Conservation (phyloP, 2,888 invertebrate species). For the Gasteruption jaculator region DNA sequence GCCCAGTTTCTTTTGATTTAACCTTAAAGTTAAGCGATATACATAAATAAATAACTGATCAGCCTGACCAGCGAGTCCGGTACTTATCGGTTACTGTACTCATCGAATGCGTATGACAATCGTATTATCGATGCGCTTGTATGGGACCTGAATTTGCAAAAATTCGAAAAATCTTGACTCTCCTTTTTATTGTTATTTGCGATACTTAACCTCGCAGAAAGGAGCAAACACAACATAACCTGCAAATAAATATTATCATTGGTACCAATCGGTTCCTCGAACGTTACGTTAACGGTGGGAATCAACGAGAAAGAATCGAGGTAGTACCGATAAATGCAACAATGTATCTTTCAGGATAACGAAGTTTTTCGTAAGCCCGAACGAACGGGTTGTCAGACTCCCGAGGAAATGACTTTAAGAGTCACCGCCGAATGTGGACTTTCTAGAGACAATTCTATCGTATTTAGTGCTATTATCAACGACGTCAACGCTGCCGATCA, state of each 20-base stretch:
- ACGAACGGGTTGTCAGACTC: constrained; percentile 57
- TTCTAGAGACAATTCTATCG: constrained; percentile 70
- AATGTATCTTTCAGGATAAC: constrained; percentile 58
- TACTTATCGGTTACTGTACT: too few species aligned
- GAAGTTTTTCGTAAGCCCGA: constrained; percentile 61
- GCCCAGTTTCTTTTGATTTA: constrained; percentile 9
- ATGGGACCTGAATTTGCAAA: too few species aligned
- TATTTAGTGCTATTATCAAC: constrained; percentile 72
- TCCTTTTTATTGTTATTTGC: too few species aligned
- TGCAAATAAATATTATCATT: constrained; percentile 16
- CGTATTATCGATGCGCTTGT: too few species aligned
- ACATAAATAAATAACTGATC: neutral
- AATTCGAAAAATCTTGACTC: too few species aligned
- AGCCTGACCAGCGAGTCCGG: too few species aligned
- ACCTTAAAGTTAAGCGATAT: neutral
- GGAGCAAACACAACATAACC: constrained; percentile 27
- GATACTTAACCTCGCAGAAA: too few species aligned
- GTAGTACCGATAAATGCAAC: too few species aligned
- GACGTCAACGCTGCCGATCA: constrained; percentile 71
- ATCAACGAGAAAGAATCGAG: too few species aligned
- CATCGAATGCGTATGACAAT: too few species aligned
- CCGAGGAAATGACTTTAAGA: constrained; percentile 67
- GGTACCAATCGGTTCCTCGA: too few species aligned
- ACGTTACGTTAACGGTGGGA: too few species aligned
- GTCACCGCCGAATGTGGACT: constrained; percentile 69